Percentiles rank a stretch among this genome's conserved stretches.
Evolutionary conservation across 2,797 vertebrate species (phyloP).

Genomic region (Parauchenoglanis ngamensis): DNA sequence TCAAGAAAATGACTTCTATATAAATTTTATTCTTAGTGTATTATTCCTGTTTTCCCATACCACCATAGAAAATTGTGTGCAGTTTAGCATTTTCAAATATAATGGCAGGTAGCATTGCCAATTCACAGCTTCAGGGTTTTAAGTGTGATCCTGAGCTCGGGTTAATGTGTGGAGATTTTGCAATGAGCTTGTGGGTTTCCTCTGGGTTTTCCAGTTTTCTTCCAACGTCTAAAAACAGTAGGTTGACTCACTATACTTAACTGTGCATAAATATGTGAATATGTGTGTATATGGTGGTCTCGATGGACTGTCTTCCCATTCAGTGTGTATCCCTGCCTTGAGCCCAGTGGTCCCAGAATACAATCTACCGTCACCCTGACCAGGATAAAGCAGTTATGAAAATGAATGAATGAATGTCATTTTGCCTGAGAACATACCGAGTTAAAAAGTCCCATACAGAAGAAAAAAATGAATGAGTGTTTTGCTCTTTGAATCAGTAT

Average conservation of each 20-base stretch:
- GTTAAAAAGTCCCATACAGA: slow-evolving; percentile 10
- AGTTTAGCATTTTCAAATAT: not conserved
- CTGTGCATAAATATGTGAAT: not conserved
- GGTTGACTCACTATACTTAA: not conserved
- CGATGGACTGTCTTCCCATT: not conserved
- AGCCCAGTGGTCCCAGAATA: slow-evolving; percentile 6
- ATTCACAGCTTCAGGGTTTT: not conserved
- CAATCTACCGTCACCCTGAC: not conserved
- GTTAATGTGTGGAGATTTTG: not conserved
- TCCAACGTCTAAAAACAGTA: slow-evolving; percentile 1
- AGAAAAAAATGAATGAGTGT: slow-evolving; percentile 21
- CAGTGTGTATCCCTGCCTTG: slow-evolving; percentile 13
- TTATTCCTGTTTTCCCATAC: not conserved
- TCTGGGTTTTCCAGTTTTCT: not conserved
- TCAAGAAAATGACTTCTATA: not conserved
- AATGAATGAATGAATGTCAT: slow-evolving; percentile 14
- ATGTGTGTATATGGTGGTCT: not conserved
- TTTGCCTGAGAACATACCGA: slow-evolving; percentile 11
- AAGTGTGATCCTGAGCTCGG: not conserved
- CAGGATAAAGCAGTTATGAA: slow-evolving; percentile 19
- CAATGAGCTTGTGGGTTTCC: not conserved
- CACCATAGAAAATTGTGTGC: not conserved
- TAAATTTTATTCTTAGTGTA: not conserved
- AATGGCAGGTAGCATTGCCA: not conserved
- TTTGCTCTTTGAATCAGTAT: slow-evolving; percentile 14